phyloP scores from a whole-genome alignment of 2,113 vertebrate species.

The Rhinolophus ferrumequinum region DNA sequence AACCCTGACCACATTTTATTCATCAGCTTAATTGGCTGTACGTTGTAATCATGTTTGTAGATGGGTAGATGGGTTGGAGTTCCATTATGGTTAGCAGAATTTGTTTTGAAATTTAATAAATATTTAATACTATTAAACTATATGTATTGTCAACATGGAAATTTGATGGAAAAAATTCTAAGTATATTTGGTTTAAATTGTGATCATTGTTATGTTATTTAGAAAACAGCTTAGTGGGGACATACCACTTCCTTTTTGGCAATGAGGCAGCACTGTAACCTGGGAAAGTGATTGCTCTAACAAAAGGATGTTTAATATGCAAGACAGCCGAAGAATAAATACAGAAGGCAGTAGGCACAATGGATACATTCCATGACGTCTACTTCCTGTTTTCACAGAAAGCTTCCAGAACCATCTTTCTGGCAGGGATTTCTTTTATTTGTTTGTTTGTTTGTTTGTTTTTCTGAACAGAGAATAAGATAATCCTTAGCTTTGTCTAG shows the following conservation, averaged over 20 bases:
- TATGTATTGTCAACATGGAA: not conserved
- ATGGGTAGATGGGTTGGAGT: not conserved
- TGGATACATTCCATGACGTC: accelerated
- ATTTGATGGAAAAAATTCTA: not conserved
- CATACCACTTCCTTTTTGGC: too few species aligned
- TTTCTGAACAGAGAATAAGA: not conserved
- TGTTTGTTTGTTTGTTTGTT: not conserved
- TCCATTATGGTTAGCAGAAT: not conserved
- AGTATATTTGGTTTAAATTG: not conserved
- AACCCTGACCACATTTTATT: not conserved
- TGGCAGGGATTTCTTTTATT: not conserved
- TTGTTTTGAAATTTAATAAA: not conserved
- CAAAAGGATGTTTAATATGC: not conserved
- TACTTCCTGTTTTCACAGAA: not conserved
- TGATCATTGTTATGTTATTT: not conserved
- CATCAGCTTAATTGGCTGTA: not conserved
- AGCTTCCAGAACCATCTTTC: not conserved
- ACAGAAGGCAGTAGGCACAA: accelerated
- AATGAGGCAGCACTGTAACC: accelerated
- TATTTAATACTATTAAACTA: not conserved
- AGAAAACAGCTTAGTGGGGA: too few species aligned
- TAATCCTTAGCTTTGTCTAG: not conserved
- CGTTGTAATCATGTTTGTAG: not conserved
- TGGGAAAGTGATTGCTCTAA: not conserved
- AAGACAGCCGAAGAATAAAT: not conserved